Conservation (phyloP, 2,888 invertebrate genomes). For the Eristalis intricaria region DNA sequence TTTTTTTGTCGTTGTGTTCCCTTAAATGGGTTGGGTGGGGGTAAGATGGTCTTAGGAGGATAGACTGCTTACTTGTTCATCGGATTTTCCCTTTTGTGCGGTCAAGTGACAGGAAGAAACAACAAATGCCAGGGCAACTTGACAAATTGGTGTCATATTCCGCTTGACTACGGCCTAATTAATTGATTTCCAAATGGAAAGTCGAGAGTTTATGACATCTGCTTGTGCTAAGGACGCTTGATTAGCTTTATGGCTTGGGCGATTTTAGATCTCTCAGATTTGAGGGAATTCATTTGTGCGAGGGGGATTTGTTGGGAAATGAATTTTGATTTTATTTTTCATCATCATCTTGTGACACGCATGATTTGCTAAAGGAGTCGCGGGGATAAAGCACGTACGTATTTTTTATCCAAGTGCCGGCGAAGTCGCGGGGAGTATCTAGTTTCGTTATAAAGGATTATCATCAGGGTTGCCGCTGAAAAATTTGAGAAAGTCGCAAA, state of each 20-base stretch:
- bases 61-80: not conserved
- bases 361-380: too few species aligned
- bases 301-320: too few species aligned
- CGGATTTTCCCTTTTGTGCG: not conserved
- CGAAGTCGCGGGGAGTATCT: too few species aligned
- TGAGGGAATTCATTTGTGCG: too few species aligned
- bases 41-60: not conserved
- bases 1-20: not conserved
- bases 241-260: not conserved
- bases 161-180: not conserved
- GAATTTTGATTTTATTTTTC: too few species aligned
- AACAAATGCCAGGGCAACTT: not conserved
- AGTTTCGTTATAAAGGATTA: too few species aligned
- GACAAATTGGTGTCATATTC: not conserved
- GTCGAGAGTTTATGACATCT: not conserved
- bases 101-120: not conserved
- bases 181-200: not conserved
- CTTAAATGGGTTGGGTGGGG: not conserved
- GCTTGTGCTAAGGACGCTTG: not conserved
- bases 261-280: too few species aligned
- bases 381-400: too few species aligned
- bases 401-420: too few species aligned
- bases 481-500: too few species aligned
- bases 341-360: too few species aligned
- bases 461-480: too few species aligned